Evolutionary conservation across 2,113 vertebrate genomes (phyloP).

Genomic region (Phalacrocorax aristotelis): DNA sequence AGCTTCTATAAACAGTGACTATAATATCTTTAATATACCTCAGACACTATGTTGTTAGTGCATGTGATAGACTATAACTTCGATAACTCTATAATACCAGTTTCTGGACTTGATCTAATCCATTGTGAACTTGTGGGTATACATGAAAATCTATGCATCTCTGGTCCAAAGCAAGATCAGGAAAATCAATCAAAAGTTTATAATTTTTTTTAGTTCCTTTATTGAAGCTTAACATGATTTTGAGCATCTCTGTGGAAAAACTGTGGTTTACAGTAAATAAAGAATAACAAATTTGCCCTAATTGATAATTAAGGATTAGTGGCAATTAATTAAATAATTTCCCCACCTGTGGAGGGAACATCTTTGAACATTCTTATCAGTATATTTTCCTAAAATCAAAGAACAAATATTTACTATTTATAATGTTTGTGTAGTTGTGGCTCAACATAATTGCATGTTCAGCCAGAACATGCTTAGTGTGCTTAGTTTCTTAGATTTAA

Average conservation of each 20-base stretch:
- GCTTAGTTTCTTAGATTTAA: neutral
- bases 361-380: neutral
- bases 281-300: neutral
- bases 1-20: neutral
- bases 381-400: neutral
- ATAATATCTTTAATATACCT: neutral
- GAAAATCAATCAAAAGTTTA: neutral
- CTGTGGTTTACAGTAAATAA: neutral
- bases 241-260: neutral
- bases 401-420: neutral
- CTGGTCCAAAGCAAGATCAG: neutral
- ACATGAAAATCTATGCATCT: neutral
- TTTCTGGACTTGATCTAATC: neutral
- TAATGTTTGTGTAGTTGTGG: neutral
- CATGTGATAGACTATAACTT: neutral
- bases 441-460: neutral
- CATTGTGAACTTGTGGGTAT: neutral
- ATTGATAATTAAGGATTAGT: neutral
- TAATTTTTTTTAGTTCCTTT: neutral
- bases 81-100: neutral
- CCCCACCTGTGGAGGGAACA: neutral
- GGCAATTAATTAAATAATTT: neutral
- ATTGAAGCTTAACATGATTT: neutral
- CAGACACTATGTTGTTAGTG: neutral
- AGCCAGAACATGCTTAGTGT: neutral